Base-by-base conservation (phyloP, 2,797 vertebrate genomes). In the Potorous gilbertii region DNA sequence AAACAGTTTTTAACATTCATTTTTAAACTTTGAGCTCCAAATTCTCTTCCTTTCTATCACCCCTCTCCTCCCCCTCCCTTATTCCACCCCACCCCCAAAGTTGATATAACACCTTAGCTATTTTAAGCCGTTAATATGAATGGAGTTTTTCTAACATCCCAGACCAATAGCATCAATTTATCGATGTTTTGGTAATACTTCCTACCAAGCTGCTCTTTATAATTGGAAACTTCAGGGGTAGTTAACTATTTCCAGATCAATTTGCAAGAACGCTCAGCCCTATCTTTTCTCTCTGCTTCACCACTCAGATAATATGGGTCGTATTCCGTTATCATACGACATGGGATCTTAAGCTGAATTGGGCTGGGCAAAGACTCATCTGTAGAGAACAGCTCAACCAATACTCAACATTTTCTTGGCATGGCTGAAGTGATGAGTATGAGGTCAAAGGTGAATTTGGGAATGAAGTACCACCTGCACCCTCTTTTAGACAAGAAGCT, bases 191-290 rank as follows among this genome's bases (percentile, higher is more conserved):
- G 52, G 10, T 1, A 9, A 18, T 24, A 40, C 40, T 18, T 56
- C 27, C 91, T 46, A 0, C 29, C 3, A 34, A 0, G 55, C 10
- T 55, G 27, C 24, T 91, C 0, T 0, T 2, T 10, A 24, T 66
- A 57, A 46, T 3, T 12, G 50, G 57, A 24, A 13, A 81, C 2
- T 52, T 59, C 50, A 4, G 0, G 40, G 52, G 34, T 31, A 9
- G 8, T 0, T 31, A 46, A 5, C 54, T 52, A 40, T 34, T 27
- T 87, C 74, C 74, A 46, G 40, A 11, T 87, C n/a, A 24, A 3
- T 50, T 50, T 29, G 11, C 57, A 29, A 62, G 28, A 90, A 6
- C 0, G 9, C 28, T 57, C 55, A 46, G 46, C 34, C 34, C 13
- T 3, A 9, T 27, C 16, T n/a, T 21, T 21, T 16, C 3, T n/a